Base-by-base conservation (phyloP, 2,113 vertebrate species). In the Siniperca chuatsi region DNA sequence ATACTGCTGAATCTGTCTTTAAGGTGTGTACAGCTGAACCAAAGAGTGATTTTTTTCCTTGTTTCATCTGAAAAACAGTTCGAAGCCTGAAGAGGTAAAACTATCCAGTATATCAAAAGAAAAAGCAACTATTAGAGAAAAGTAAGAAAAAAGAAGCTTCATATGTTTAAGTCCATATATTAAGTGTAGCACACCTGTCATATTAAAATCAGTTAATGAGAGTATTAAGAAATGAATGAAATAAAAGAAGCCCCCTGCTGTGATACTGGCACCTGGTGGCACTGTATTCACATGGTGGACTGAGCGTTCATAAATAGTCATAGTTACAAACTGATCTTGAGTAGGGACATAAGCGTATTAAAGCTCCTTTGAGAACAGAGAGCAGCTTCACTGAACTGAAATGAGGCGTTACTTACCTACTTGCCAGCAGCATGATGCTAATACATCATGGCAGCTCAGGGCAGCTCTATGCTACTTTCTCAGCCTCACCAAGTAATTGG, bases 401-500 rank as follows among this genome's bases (percentile, higher is more conserved):
- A 85, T 71, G 79, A 92, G 87, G 85, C 87, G 75, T 83, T 89
- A 72, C 88, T 6, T 50, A 85, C 84, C 93, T 95, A 94, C 95
- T 94, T 93, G 90, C 87, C 84, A 94, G 76, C 76, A 76, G 68
- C 35, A 61, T 95, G 94, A 95, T 65, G 88, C 67, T 97, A 95
- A 97, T 95, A 73, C 65, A 94, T 88, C 85, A 87, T 93, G 96
- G 94, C 96, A 96, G 94, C 84, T 91, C 88, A 85, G 92, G 93
- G 92, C 92, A 84, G 87, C 92, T 93, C 92, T 92, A 91, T 15
- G 90, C 92, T 93, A 90, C 95, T 95, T 95, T 96, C 95, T 95
- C 96, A 95, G 96, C 93, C 95, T 95, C 87, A 40, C 44, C 82
- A 89, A 95, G 95, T 96, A 96, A 96, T 95, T 96, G 95, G 95